These are phyloP conservation scores for Anorthoa munda DNA, from an alignment of 2,888 invertebrate genomes.

Conservation along the genomic window DNA sequence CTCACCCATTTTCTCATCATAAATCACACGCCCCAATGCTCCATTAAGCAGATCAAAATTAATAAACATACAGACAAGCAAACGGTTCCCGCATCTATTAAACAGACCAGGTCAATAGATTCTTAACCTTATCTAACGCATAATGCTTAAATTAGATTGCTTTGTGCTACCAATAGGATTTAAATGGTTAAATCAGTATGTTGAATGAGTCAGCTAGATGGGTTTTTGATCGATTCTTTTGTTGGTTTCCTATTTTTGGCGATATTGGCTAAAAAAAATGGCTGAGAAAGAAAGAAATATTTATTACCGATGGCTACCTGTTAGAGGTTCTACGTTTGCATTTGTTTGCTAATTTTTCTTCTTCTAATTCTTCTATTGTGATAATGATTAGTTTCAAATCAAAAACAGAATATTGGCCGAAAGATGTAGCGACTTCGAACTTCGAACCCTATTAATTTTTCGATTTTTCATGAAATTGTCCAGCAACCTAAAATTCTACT, in stretches of 20 bases:
- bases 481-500: background rate
- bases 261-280: constrained; percentile 23
- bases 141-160: constrained; percentile 82
- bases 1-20: constrained; percentile 16
- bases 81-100: constrained; percentile 76
- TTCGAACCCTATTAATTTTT: too few species aligned
- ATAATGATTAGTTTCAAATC: too few species aligned
- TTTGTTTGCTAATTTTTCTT: too few species aligned
- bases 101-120: constrained; percentile 77
- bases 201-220: constrained; percentile 69
- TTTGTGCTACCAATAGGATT: constrained; percentile 69
- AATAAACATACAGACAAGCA: constrained; percentile 31
- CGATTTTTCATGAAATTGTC: background rate
- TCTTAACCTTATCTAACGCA: constrained; percentile 80
- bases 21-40: constrained; percentile 41
- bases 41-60: constrained; percentile 40
- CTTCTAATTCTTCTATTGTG: too few species aligned
- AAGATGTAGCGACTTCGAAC: too few species aligned
- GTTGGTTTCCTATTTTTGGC: constrained; percentile 9
- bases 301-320: constrained; percentile 17
- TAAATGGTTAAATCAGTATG: constrained; percentile 41
- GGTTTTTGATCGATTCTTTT: constrained; percentile 20
- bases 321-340: background rate
- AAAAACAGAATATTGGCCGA: too few species aligned
- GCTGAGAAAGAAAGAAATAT: too few species aligned